These are phyloP conservation scores for Montipora cactus DNA, from an alignment of 64 coral and sea anemone species.

Conservation along the genomic window DNA sequence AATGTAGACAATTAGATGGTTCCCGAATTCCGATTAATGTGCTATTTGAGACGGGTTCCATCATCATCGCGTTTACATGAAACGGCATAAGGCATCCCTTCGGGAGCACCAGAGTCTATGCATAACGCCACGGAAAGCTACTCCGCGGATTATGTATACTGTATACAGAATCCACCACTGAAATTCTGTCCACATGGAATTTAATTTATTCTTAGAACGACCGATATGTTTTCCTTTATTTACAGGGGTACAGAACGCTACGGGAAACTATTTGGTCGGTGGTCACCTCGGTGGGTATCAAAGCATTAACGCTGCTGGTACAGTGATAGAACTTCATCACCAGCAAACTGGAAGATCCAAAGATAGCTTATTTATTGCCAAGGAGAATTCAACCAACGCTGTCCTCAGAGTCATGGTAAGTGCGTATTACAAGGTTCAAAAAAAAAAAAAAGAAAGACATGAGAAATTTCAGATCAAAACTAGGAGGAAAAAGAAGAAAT, in stretches of 20 bases:
- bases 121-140: no score
- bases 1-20: no score
- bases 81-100: no score
- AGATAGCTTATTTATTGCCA: background rate
- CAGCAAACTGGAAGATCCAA: background rate
- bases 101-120: no score
- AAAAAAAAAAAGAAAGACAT: background rate
- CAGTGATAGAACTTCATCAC: background rate
- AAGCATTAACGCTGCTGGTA: background rate
- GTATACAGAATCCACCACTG: no score
- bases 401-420: conserved; percentile 12
- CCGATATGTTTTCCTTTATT: background rate
- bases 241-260: background rate
- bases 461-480: background rate
- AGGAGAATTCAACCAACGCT: background rate
- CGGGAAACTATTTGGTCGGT: background rate
- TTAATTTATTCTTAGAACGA: no score
- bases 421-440: background rate
- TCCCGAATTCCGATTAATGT: no score
- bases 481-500: no score
- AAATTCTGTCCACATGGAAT: no score
- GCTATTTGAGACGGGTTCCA: no score
- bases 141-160: no score
- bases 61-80: no score
- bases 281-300: background rate